Base-by-base conservation (phyloP, 2,113 vertebrate genomes). In the Solea senegalensis region DNA sequence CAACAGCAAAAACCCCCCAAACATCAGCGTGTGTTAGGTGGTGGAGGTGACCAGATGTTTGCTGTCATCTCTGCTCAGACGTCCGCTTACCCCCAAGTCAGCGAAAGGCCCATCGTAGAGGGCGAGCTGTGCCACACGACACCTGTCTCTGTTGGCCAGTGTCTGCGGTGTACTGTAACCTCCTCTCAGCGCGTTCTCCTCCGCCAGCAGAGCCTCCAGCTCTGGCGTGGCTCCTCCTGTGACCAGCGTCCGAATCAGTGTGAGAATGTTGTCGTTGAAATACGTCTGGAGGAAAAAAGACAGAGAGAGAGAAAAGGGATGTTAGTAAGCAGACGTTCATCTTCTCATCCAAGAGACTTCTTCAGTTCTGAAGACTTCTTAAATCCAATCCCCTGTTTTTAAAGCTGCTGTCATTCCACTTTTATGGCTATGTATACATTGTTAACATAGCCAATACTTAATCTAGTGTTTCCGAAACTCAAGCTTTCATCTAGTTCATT, bases 231-330 rank as follows among this genome's bases (percentile, higher is more conserved):
- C 97, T 76, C 98, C 98, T 77, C 98, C 98, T 5, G 98, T 99
- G 90, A 99, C 97, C 94, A 99, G 91, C 9, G 98, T 99, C 91
- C 97, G 95, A 86, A 99, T 99, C 89, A 99, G 93, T 44, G 98
- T 99, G 83, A 99, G 96, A 93, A 99, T 99, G 89, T 99, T 99
- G 91, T 99, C 97, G 69, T 99, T 99, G 94, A 99, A 99, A 94
- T 99, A 99, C 45, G 98, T 99, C 98, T 99, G 94, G 56, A 65
- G 86, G 93, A 83, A 93, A 91, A 78, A 94, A 54, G 84, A 88
- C 78, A 66, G 85, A 93, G 83, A 1, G 94, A 91, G 78, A 94
- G 52, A 84, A 89, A 81, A 41, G 49, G 51, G 55, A 64, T 63
- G 84, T 90, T 67, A 84, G 92, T 92, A 90, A 94, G 84, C 90